Evolutionary conservation across 2,888 invertebrate species (phyloP), one percentile per base, ranked within the genome.

Genomic region (Eudemis profundana): DNA sequence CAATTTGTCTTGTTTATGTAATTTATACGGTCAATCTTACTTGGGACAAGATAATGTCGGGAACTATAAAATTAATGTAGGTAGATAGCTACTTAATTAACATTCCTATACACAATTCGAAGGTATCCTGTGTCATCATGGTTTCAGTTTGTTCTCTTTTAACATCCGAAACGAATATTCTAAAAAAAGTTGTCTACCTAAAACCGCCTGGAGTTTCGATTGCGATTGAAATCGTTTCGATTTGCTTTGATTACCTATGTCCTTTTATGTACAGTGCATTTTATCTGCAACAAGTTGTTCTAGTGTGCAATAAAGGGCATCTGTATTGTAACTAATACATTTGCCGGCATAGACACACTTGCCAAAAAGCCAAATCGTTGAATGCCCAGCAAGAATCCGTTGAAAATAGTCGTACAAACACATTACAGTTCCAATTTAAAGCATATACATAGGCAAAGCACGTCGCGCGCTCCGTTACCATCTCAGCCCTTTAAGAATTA

Each of bases 401-500:
- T 40, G 17, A 50, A n/a, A 42, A 29, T 3, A 44, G 40, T 46
- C 36, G 12, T 29, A 63, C 54, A 42, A 14, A 27, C 49, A 57
- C 14, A 29, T 21, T 36, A 44, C 33, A 57, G 21, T 42, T 49
- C 27, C 50, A 40, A 53, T 47, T 65, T 60, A 65, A 7, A 53
- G 53, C 38, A 33, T 65, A 65, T 65, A 65, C 38, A 53, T 46
- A 65, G 51, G 33, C 65, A 12, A 40, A 2, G 46, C 65, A 65
- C 65, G 65, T 65, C 17, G 33, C 8, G 5, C 23, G 29, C 27
- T 65, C 65, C 65, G 65, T 65, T 65, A 65, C 59, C 53, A 61
- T 65, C 65, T 65, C 65, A 65, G 65, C 59, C 65, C 65, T 65
- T 65, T 59, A 65, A 65, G 60, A 60, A 65, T 65, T 65, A 60